These are phyloP conservation scores for Ectropis crepuscularia DNA, from an alignment of 2,888 invertebrate species.

Conservation along the genomic window DNA sequence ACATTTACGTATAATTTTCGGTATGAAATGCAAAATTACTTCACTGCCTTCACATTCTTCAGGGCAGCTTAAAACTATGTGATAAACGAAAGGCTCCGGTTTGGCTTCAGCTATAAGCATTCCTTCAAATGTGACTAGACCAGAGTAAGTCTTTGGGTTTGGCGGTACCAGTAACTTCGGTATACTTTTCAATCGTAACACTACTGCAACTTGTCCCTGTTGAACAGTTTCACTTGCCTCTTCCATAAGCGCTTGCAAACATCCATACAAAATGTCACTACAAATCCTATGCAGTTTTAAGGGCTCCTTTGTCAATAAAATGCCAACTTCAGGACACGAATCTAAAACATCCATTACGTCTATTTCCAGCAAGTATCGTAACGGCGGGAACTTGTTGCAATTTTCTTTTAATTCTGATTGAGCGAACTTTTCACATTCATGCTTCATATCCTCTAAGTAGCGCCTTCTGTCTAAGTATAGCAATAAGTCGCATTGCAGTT, in stretches of 20 bases:
- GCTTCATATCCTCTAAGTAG: conserved; percentile 60
- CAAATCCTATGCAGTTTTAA: conserved; percentile 60
- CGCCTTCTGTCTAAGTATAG: conserved; percentile 70
- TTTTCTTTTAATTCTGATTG: conserved; percentile 55
- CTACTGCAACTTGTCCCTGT: conserved; percentile 62
- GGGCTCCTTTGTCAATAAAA: conserved; percentile 66
- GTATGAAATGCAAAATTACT: conserved; percentile 67
- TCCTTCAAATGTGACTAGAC: conserved; percentile 61
- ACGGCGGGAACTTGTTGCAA: conserved; percentile 66
- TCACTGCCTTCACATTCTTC: conserved; percentile 77
- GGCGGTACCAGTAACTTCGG: conserved; percentile 49
- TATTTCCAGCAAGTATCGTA: conserved; percentile 63
- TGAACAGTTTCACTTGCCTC: conserved; percentile 49
- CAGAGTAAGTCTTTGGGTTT: conserved; percentile 54
- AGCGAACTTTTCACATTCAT: conserved; percentile 57
- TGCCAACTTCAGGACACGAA: conserved; percentile 57
- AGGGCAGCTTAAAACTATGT: conserved; percentile 78
- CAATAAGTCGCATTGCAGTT: conserved; percentile 59
- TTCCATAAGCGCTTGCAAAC: conserved; percentile 56
- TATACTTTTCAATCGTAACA: conserved; percentile 61
- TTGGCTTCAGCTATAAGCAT: conserved; percentile 63
- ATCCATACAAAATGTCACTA: conserved; percentile 67
- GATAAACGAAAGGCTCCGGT: conserved; percentile 64
- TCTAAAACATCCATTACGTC: conserved; percentile 71
- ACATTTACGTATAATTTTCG: conserved; percentile 71